Base-by-base conservation (phyloP, 2,797 vertebrate species). In the Tokudaia muenninki region DNA sequence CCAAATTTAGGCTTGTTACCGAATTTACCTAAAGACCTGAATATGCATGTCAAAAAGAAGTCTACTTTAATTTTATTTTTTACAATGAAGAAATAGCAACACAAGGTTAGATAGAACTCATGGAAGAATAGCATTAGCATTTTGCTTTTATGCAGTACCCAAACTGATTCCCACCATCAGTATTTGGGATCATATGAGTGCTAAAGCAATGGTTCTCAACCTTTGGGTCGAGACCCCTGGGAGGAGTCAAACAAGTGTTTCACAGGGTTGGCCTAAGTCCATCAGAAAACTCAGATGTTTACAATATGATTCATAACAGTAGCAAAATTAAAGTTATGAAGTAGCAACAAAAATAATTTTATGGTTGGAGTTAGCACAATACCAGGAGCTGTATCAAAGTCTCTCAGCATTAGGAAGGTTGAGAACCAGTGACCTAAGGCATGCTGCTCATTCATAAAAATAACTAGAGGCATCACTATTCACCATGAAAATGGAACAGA, bases 401-500 rank as follows among this genome's bases (percentile, higher is more conserved):
- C 6, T 34, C 44, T 24, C 63, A 86, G 31, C 26, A 65, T 21
- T 65, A 84, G 16, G 41, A 34, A 84, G 59, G 26, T 34, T 84
- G 59, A 65, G 26, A 77, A 16, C 24, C 75, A 77, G 41, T 29
- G 13, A 50, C 84, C 12, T 70, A 80, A n/a, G 47, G 5, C 47
- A 91, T 65, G 34, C 14, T 95, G 87, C 47, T 87, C 57, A 92
- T 95, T 94, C n/a, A 94, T 82, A 84, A 95, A 95, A 94, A 88
- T 92, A 74, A 59, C 75, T 55, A n/a, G 44, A 94, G 31, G 13
- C 55, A 79, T 92, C 87, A n/a, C 57, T 94, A 31, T 29, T 83
- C 29, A 79, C 65, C 47, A 91, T 61, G 24, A 29, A 92, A 95
- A 90, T 79, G 24, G 11, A 90, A 97, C 1, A 31, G 52, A 87